Conservation (phyloP, 2,797 vertebrate species). For the Anabas testudineus region DNA sequence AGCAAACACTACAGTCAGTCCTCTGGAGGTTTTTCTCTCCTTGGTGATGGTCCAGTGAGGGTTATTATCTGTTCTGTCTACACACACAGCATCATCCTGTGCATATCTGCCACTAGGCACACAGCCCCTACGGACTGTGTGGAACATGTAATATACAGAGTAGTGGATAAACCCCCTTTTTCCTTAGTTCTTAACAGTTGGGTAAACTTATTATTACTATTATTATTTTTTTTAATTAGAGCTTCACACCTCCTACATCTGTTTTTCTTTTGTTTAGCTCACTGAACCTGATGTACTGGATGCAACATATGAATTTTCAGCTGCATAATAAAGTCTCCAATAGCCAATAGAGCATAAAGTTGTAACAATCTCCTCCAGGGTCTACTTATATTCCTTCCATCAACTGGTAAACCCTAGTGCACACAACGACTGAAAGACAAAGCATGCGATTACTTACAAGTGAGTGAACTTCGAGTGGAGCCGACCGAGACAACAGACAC, state of each 20-base stretch:
- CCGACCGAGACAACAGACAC: constrained; percentile 9
- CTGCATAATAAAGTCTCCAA: neutral
- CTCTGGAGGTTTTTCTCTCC: constrained; percentile 72
- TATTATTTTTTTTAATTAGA: too few relatives aligned
- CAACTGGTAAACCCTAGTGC: neutral
- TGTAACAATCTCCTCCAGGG: neutral
- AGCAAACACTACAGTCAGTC: constrained; percentile 40
- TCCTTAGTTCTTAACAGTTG: neutral
- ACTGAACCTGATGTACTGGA: too few relatives aligned
- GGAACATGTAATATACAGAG: constrained; percentile 37
- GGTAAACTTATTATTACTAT: neutral
- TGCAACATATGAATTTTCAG: too few relatives aligned
- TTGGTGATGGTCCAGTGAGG: constrained; percentile 75
- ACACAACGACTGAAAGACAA: neutral
- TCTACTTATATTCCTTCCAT: neutral
- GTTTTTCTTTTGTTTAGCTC: too few relatives aligned
- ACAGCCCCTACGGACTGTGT: constrained; percentile 45
- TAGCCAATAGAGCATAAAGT: neutral
- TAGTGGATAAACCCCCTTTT: constrained; percentile 2
- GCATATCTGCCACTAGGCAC: constrained; percentile 35
- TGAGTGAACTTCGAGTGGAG: constrained; percentile 4
- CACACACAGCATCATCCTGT: constrained; percentile 62
- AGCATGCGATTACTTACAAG: constrained; percentile 57
- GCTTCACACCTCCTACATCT: neutral
- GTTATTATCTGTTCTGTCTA: constrained; percentile 76